A percentile compares a stretch with the other conserved stretches of the same genome.
Evolutionary conservation across 1,140 invertebrate genomes (phyloP).

Genomic region (Eriosoma lanigerum): DNA sequence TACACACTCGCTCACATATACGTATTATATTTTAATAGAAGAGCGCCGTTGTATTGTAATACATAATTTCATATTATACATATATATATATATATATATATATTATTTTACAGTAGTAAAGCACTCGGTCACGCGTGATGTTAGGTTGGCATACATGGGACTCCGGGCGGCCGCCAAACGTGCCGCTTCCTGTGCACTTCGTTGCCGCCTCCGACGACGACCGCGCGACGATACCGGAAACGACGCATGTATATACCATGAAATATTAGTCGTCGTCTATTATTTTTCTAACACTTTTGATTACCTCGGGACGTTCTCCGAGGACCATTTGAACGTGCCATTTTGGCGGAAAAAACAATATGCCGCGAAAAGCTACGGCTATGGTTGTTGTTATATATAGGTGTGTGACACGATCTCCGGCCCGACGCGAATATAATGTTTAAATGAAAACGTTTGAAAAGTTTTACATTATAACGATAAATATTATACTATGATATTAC

Average conservation of each 20-base stretch:
- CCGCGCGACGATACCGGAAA: constrained; percentile 41
- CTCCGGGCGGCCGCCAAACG: constrained; percentile 12
- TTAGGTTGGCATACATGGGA: constrained; percentile 47
- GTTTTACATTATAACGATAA: too few species aligned
- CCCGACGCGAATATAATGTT: too few species aligned
- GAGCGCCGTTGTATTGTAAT: not conserved
- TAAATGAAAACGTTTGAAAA: too few species aligned
- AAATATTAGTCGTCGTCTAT: not conserved
- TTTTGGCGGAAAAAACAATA: not conserved
- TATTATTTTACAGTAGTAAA: not conserved
- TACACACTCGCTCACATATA: not conserved
- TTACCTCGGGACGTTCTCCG: not conserved
- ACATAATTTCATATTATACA: too few species aligned
- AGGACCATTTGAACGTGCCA: not conserved
- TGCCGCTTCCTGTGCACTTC: constrained; percentile 43
- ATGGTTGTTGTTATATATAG: too few species aligned
- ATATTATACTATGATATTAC: too few species aligned
- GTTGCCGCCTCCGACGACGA: constrained; percentile 37
- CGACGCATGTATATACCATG: constrained; percentile 8
- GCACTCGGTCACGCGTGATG: constrained; percentile 40
- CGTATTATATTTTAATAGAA: not conserved
- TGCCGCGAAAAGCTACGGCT: too few species aligned
- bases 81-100: too few species aligned
- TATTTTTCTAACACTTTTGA: constrained; percentile 30
- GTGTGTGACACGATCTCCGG: too few species aligned